Conservation (phyloP, 2,888 invertebrate genomes). For the Silvanus unidentatus region DNA sequence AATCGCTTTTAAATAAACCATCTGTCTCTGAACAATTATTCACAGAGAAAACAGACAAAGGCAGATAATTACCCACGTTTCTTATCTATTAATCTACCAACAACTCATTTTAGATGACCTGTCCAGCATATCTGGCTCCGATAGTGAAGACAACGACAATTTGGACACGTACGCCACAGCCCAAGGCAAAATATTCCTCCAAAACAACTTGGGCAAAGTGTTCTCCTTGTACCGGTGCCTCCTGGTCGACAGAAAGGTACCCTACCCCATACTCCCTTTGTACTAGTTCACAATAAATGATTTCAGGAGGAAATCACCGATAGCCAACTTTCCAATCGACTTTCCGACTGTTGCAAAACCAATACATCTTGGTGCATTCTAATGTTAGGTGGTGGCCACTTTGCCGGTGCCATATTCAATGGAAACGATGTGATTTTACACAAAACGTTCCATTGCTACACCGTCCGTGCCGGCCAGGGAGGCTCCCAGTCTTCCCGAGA, state of each 20-base stretch:
- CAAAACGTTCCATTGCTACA: conserved; percentile 82
- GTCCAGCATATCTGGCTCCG: conserved; percentile 63
- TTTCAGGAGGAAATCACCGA: conserved; percentile 28
- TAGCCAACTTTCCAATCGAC: conserved; percentile 16
- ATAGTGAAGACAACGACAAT: conserved; percentile 47
- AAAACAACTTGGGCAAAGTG: conserved; percentile 60
- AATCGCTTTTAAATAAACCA: conserved; percentile 56
- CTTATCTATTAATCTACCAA: too few relatives aligned
- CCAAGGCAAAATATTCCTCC: conserved; percentile 72
- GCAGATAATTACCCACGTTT: conserved; percentile 16
- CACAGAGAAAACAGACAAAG: conserved; percentile 46
- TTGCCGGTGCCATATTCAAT: conserved; percentile 66
- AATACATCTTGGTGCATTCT: conserved; percentile 62
- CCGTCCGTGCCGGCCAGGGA: conserved; percentile 77
- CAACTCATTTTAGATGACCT: conserved; percentile 49
- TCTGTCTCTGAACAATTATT: conserved; percentile 56
- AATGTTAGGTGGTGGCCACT: conserved; percentile 81
- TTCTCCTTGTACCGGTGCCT: conserved; percentile 71
- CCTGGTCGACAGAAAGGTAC: conserved; percentile 65
- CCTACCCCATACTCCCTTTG: background rate
- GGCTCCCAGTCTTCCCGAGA: conserved; percentile 67
- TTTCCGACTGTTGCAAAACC: conserved; percentile 35
- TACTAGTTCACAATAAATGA: background rate
- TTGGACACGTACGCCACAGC: conserved; percentile 34
- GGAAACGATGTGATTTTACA: conserved; percentile 54